Evolutionary conservation across 2,797 vertebrate species (phyloP).

Genomic region (Ambastaia sidthimunki): DNA sequence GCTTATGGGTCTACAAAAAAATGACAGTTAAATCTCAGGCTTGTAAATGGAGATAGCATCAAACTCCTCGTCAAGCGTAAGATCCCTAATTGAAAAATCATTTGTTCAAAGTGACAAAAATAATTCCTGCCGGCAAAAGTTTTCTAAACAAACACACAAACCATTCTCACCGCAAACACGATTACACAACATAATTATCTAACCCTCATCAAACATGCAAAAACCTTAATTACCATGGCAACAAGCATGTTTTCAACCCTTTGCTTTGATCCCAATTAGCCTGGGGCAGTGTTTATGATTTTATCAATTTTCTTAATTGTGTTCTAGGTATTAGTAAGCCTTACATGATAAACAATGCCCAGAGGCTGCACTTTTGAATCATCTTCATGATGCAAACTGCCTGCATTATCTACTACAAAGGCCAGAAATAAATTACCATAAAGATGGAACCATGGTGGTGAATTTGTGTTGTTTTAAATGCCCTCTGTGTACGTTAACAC

Average conservation of each 20-base stretch:
- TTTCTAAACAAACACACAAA: slow-evolving; percentile 75
- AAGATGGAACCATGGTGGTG: background rate
- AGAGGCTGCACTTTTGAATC: slow-evolving; percentile 54
- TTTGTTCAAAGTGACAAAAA: slow-evolving; percentile 74
- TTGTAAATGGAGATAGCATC: slow-evolving; percentile 53
- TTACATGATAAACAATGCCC: slow-evolving; percentile 61
- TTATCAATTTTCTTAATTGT: slow-evolving; percentile 66
- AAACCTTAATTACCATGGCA: slow-evolving; percentile 72
- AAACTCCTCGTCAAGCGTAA: slow-evolving; percentile 48
- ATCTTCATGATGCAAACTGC: slow-evolving; percentile 42
- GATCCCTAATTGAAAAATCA: slow-evolving; percentile 64
- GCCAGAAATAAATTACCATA: slow-evolving; percentile 14
- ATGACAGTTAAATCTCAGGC: slow-evolving; percentile 58
- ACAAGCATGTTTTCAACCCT: slow-evolving; percentile 67
- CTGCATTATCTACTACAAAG: slow-evolving; percentile 24
- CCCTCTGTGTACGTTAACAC: background rate
- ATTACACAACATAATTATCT: slow-evolving; percentile 75
- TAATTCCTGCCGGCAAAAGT: slow-evolving; percentile 70
- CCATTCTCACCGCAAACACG: slow-evolving; percentile 75
- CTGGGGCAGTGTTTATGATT: slow-evolving; percentile 63
- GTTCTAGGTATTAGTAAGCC: slow-evolving; percentile 56
- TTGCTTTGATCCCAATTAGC: slow-evolving; percentile 59
- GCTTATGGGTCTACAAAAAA: slow-evolving; percentile 42
- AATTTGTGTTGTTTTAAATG: background rate
- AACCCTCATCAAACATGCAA: slow-evolving; percentile 72